A percentile compares a stretch with the other conserved stretches of the same genome.
These are phyloP conservation scores for Paradoxurus hermaphroditus DNA, from an alignment of 2,113 vertebrate species.

Conservation along the genomic window DNA sequence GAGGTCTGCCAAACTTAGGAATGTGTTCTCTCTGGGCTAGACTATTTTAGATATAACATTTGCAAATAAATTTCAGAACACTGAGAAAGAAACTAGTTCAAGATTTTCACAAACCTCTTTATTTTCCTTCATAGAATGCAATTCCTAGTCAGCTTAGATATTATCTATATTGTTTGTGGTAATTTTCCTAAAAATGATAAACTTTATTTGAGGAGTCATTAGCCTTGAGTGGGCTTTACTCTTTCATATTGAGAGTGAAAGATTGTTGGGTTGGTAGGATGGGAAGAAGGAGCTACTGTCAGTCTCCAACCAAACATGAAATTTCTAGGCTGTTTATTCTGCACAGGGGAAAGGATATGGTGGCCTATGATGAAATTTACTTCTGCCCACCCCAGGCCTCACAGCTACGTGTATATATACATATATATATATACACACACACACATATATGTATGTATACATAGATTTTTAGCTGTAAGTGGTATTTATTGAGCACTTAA, in stretches of 20 bases:
- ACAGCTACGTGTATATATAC: neutral
- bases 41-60: neutral
- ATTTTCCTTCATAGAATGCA: slow-evolving; percentile 30
- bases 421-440: too few species aligned
- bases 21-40: neutral
- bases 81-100: slow-evolving; percentile 17
- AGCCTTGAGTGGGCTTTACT: neutral
- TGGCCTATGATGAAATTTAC: neutral
- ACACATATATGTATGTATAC: too few species aligned
- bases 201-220: neutral
- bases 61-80: slow-evolving; percentile 7
- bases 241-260: neutral
- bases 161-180: neutral
- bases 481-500: neutral
- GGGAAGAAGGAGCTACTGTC: neutral
- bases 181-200: slow-evolving; percentile 5
- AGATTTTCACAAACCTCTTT: neutral
- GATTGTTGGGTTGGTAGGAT: neutral
- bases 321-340: neutral
- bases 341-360: neutral
- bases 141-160: neutral
- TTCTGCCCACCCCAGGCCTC: neutral
- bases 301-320: neutral
- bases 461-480: neutral
- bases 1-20: neutral